Percentiles rank a stretch among this genome's conserved stretches.
Conservation (phyloP, 2,888 invertebrate species). For the Aleiodes alternator region DNA sequence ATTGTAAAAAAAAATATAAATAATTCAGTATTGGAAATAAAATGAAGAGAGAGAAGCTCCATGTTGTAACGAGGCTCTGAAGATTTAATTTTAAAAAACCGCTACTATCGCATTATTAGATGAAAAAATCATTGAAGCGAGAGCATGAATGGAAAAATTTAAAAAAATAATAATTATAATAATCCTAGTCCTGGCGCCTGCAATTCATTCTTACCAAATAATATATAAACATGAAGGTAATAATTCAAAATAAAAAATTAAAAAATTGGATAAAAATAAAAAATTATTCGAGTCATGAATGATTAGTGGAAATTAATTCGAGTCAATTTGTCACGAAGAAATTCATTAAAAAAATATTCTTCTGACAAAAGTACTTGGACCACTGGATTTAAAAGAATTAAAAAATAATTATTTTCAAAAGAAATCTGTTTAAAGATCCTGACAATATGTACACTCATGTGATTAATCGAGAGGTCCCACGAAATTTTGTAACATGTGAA, state of each 20-base stretch:
- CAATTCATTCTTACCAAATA: constrained; percentile 28
- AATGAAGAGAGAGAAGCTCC: constrained; percentile 25
- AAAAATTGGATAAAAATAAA: neutral
- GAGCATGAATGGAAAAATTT: neutral
- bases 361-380: constrained; percentile 32
- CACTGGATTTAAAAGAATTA: constrained; percentile 16
- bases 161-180: constrained; percentile 6
- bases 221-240: neutral
- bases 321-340: constrained; percentile 20
- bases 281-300: neutral
- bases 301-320: neutral
- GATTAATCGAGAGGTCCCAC: constrained; percentile 39
- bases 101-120: constrained; percentile 30
- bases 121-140: constrained; percentile 1
- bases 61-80: constrained; percentile 30
- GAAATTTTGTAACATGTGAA: constrained; percentile 39
- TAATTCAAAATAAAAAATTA: neutral
- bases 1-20: constrained; percentile 1
- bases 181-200: constrained; percentile 8
- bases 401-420: constrained; percentile 8
- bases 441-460: constrained; percentile 48
- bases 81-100: constrained; percentile 5
- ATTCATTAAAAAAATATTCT: neutral
- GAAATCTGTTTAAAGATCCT: constrained; percentile 42
- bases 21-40: constrained; percentile 31